Evolutionary conservation across 2,888 invertebrate genomes (phyloP).

Genomic region (Ophioninae sp.): DNA sequence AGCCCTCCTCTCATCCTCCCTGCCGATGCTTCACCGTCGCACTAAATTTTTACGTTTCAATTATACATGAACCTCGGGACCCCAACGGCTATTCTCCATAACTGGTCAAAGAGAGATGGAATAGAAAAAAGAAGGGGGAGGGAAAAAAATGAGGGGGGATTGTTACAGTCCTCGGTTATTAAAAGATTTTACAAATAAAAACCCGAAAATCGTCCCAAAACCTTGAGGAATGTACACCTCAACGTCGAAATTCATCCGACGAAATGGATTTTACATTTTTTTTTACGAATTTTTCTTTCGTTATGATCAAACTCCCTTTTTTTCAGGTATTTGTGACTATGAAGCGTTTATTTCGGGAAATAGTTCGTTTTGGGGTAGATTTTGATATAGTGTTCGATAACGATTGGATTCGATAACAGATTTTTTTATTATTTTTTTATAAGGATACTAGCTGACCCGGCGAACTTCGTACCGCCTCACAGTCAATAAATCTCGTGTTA

Average conservation of each 20-base stretch:
- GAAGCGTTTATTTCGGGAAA: too few relatives aligned
- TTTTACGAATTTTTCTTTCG: not conserved
- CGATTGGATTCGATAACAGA: too few relatives aligned
- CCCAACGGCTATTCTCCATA: conserved; percentile 24
- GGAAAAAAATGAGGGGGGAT: not conserved
- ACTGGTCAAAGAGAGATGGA: not conserved
- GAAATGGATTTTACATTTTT: not conserved
- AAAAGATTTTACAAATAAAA: conserved; percentile 25
- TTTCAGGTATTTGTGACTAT: not conserved
- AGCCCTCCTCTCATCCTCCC: not conserved
- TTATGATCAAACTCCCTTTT: not conserved
- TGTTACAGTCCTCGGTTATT: conserved; percentile 29
- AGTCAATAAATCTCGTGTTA: too few relatives aligned
- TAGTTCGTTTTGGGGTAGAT: too few relatives aligned
- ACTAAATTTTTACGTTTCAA: conserved; percentile 63
- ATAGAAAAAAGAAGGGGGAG: not conserved
- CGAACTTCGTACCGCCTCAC: too few relatives aligned
- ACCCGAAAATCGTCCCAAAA: conserved; percentile 20
- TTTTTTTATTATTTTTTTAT: too few relatives aligned
- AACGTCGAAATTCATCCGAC: not conserved
- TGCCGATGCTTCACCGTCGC: conserved; percentile 34
- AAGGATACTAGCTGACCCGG: too few relatives aligned
- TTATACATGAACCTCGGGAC: conserved; percentile 46
- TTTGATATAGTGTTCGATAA: too few relatives aligned
- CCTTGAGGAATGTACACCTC: not conserved